Base-by-base conservation (phyloP, 2,888 invertebrate species). In the Hypena proboscidalis region DNA sequence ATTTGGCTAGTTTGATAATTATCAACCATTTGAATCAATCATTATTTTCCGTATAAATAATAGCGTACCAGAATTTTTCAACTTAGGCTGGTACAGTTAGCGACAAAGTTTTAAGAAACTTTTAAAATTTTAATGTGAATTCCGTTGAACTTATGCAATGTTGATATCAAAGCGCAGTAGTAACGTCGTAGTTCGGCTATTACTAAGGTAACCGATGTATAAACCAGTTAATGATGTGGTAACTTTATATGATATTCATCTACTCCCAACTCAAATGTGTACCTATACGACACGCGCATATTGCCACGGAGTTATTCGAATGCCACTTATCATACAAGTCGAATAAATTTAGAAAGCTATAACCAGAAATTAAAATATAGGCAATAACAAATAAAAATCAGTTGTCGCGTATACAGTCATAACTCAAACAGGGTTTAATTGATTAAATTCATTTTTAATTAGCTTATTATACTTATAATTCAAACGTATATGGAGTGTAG, bases 161-260 rank as follows among this genome's bases (percentile, higher is more conserved):
- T 40, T n/a, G n/a, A n/a, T 23, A 35, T 32, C 46, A 44, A 47
- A 43, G 30, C 37, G 20, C 34, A 36, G 40, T 46, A 41, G 47
- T 48, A 45, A 48, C 17, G n/a, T 59, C 43, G 46, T 44, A 47
- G 47, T 55, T 52, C 45, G 46, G 52, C 58, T 56, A 62, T 62
- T 52, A 62, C 54, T 68, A 66, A 61, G 67, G 63, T 66, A 72
- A 68, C 66, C 64, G 64, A 58, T 65, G 65, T 64, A 67, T 69
- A 81, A 82, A 83, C 77, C 77, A 75, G 83, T 82, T 77, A 72
- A 75, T 71, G 72, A 71, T 77, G 76, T 77, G 73, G 74, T 77
- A 78, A 78, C 72, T 72, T 71, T 71, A 74, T 74, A 73, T 73
- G 57, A 74, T 74, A 76, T 77, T 70, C 72, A 72, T 72, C 68